Conservation (phyloP, 1,140 invertebrate genomes). For the Cryptotermes secundus region DNA sequence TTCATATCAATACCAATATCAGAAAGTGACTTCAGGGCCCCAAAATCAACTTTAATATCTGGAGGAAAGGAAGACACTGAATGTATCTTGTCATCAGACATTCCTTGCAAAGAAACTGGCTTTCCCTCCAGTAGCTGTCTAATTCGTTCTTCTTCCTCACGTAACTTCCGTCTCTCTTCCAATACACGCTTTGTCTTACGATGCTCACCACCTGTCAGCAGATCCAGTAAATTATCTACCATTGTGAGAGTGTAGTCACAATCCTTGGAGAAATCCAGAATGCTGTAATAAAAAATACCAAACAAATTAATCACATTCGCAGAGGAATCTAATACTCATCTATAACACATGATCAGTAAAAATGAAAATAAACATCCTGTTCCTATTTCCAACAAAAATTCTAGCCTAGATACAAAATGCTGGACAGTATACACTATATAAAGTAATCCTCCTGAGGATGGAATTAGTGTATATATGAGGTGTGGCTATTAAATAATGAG, state of each 20-base stretch:
- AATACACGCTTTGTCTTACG: constrained; percentile 69
- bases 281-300: constrained; percentile 49
- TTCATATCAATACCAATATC: constrained; percentile 83
- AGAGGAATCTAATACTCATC: background rate
- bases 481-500: no score
- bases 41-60: constrained; percentile 69
- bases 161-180: constrained; percentile 60
- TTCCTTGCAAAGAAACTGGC: constrained; percentile 42
- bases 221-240: constrained; percentile 82
- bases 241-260: constrained; percentile 78
- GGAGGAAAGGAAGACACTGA: background rate
- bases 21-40: constrained; percentile 67
- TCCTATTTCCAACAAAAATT: no score
- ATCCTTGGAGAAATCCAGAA: constrained; percentile 80
- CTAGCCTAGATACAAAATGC: no score
- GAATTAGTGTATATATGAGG: no score
- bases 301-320: constrained; percentile 33
- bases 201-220: constrained; percentile 82
- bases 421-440: no score
- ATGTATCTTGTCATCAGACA: background rate
- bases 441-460: no score
- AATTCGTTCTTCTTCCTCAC: constrained; percentile 63
- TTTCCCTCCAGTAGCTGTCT: constrained; percentile 55
- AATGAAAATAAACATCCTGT: background rate
- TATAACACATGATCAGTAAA: background rate